Base-by-base conservation (phyloP, 2,888 invertebrate genomes). In the Panzeria rudis region DNA sequence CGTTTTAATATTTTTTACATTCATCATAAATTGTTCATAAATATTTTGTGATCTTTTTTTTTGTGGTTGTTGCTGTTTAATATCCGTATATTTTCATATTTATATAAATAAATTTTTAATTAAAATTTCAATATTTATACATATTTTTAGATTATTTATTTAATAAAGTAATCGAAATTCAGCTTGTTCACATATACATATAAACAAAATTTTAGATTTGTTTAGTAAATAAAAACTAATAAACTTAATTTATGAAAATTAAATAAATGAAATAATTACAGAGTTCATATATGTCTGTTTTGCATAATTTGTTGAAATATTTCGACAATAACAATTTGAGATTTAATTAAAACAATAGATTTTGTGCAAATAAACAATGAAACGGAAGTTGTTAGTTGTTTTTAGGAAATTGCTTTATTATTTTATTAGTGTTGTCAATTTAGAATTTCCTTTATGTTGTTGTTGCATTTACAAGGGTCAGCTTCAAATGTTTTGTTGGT, bases 11-110 rank as follows among this genome's bases (percentile, higher is more conserved):
- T 75, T 66, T 17, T 59, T 64, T 59, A 84, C 84, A 84, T 76
- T 71, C 50, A 84, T 71, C 50, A 84, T 76, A 75, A 79, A 72
- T 76, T 71, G 69, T 62, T 84, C 56, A 79, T 73, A 84, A 79
- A 84, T 75, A 84, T 73, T 71, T 72, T 47, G 54, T 56, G 35
- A 23, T 23, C 54, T 78, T 8, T 59, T 25, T 2, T 54, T 32
- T 20, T 50, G 3, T 32, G 32, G 4, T 32, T 32, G n/a, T n/a
- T 35, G 9, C 11, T 38, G 13, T 56, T 35, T 61, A n/a, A 3
- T 61, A 20, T 59, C n/a, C 20, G 7, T 66, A 8, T 35, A 47
- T 61, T 29, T 29, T 3, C n/a, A 50, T 73, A 25, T 56, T 50
- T 13, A 38, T 38, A 25, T 62, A 66, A 44, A 61, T 29, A 52